A percentile compares a stretch with the other conserved stretches of the same genome.
Evolutionary conservation across 1,140 invertebrate species (phyloP).

Genomic region (Cataglyphis hispanica): DNA sequence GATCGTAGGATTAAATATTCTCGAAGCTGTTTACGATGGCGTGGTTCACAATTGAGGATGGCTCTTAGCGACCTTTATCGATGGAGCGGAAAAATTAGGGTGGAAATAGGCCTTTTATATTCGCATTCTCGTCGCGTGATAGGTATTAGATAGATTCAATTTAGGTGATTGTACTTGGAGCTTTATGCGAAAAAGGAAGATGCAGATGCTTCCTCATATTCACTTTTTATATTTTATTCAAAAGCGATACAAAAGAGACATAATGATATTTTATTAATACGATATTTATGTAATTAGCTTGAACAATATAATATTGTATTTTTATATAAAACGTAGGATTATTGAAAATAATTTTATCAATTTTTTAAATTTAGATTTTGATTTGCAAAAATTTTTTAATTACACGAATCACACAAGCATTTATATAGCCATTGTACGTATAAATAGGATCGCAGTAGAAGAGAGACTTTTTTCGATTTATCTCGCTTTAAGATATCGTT

Average conservation of each 20-base stretch:
- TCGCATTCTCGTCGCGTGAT: conserved; percentile 61
- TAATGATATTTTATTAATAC: too few relatives aligned
- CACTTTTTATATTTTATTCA: neutral
- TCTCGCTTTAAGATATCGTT: conserved; percentile 44
- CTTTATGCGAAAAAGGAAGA: neutral
- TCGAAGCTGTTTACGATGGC: conserved; percentile 70
- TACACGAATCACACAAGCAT: neutral
- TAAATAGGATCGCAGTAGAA: neutral
- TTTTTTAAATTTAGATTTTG: neutral
- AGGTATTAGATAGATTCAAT: conserved; percentile 65
- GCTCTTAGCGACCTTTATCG: conserved; percentile 73
- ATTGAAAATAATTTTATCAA: neutral
- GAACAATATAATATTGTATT: neutral
- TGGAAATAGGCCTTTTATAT: conserved; percentile 75
- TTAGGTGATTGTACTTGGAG: conserved; percentile 55
- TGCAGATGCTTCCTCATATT: neutral
- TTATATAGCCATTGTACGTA: neutral
- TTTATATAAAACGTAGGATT: neutral
- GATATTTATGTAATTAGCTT: neutral
- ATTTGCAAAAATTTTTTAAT: neutral
- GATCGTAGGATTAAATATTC: conserved; percentile 73
- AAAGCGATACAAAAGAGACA: neutral
- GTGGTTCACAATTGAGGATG: conserved; percentile 67
- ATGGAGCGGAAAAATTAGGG: conserved; percentile 68
- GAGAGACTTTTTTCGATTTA: conserved; percentile 20